Base-by-base conservation (phyloP, 2,113 vertebrate species). In the Peucedramus taeniatus region DNA sequence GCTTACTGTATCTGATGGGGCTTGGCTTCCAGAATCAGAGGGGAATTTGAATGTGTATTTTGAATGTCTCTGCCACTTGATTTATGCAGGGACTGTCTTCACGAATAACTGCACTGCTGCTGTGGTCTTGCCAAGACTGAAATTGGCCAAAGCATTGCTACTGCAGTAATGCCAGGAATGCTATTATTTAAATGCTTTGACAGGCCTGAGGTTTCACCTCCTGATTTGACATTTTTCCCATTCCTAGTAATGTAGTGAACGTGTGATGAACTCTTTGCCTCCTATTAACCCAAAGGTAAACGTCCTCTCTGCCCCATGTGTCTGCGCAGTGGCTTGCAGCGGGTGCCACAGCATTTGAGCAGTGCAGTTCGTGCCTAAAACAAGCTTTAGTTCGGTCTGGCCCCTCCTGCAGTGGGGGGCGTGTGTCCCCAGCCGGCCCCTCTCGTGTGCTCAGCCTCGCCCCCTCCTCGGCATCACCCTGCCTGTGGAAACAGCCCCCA, bases 401-500 rank as follows among this genome's bases (percentile, higher is more conserved):
- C 35, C 40, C 24, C 28, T 40, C 51, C 20, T 31, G 18, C 35
- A 33, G 4, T 0, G 12, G 6, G 15, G 21, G 18, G 13, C 1
- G 3, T n/a, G 18, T 42, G 45, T 80, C 35, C 75, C 57, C n/a
- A n/a, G n/a, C n/a, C n/a, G n/a, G n/a, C 49, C 44, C 51, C 51
- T 12, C 51, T 31, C 28, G 6, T 26, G 49, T 17, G 14, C 13
- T 9, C 54, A 4, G 31, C 31, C 21, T 33, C 64, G 3, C 20
- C 47, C 2, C 26, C 63, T 20, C 7, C 22, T 18, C 50, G 11
- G 4, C 31, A 11, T 7, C 1, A 1, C 65, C 31, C 3, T 6
- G 18, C 7, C 4, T 1, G 2, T 5, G 42, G 30, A 49, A 47
- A 42, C 3, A 61, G 15, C 31, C 20, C 17, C 28, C 0, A 0